phyloP scores from a whole-genome alignment of 2,888 invertebrate genomes.

The Eumacrocentrus americanus region DNA sequence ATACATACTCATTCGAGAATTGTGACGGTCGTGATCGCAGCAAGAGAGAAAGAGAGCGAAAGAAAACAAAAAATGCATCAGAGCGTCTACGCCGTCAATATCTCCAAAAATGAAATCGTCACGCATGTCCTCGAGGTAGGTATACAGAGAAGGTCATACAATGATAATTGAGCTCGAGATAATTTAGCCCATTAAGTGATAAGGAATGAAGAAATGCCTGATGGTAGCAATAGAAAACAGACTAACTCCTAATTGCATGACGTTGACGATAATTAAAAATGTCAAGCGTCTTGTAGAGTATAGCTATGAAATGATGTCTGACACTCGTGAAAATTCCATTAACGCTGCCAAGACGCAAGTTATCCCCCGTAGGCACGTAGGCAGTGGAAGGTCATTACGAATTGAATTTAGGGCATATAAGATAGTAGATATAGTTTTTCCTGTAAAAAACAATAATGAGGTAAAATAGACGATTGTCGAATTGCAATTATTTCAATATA shows the following conservation, averaged over 20 bases:
- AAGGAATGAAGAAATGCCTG: neutral
- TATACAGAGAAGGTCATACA: neutral
- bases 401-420: constrained; percentile 56
- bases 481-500: neutral
- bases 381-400: constrained; percentile 46
- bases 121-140: neutral
- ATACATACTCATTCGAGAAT: neutral
- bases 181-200: too few relatives aligned
- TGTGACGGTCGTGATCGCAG: neutral
- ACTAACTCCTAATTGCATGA: neutral
- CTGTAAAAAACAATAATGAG: too few relatives aligned
- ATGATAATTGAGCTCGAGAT: too few relatives aligned
- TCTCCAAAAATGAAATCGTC: neutral
- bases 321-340: constrained; percentile 33
- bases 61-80: neutral
- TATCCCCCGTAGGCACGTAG: constrained; percentile 33
- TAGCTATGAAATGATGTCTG: neutral
- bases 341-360: constrained; percentile 31
- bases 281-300: neutral
- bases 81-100: too few relatives aligned
- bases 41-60: neutral
- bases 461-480: too few relatives aligned
- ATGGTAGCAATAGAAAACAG: neutral
- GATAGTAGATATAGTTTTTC: too few relatives aligned
- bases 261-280: neutral